Conservation (phyloP, 2,113 vertebrate genomes). For the Megaceryle maxima region DNA sequence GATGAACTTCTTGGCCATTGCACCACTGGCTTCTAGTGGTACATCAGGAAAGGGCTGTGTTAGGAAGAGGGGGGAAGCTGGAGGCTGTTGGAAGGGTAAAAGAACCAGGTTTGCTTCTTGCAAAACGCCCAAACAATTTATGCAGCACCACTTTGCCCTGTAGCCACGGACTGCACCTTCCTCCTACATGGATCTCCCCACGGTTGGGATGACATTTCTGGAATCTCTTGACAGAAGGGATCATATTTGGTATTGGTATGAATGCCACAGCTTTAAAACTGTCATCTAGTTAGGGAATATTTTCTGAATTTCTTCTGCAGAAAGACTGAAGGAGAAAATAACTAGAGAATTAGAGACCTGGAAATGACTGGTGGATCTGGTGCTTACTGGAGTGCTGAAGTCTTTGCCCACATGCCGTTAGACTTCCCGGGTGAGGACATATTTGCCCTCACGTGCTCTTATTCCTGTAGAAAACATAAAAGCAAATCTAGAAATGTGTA, state of each 20-base stretch:
- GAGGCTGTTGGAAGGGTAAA: not conserved
- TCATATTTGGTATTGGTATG: not conserved
- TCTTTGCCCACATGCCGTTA: not conserved
- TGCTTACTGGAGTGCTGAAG: not conserved
- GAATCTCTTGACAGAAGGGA: not conserved
- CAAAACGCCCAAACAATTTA: not conserved
- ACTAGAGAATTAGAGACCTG: not conserved
- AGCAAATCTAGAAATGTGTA: not conserved
- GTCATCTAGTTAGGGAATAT: not conserved
- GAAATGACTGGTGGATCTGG: not conserved
- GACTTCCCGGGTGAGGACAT: not conserved
- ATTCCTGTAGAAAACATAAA: not conserved
- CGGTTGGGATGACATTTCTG: not conserved
- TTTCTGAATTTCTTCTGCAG: not conserved
- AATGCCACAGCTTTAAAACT: not conserved
- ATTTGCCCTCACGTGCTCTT: not conserved
- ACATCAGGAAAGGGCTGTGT: not conserved
- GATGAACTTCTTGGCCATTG: not conserved
- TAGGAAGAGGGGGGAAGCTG: not conserved
- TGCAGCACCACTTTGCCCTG: not conserved
- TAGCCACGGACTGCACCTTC: not conserved
- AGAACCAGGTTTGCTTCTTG: not conserved
- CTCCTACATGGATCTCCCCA: not conserved
- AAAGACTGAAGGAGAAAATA: not conserved
- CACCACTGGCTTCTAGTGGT: not conserved